Conservation (phyloP, 1,140 invertebrate species). For the Anastrepha ludens region DNA sequence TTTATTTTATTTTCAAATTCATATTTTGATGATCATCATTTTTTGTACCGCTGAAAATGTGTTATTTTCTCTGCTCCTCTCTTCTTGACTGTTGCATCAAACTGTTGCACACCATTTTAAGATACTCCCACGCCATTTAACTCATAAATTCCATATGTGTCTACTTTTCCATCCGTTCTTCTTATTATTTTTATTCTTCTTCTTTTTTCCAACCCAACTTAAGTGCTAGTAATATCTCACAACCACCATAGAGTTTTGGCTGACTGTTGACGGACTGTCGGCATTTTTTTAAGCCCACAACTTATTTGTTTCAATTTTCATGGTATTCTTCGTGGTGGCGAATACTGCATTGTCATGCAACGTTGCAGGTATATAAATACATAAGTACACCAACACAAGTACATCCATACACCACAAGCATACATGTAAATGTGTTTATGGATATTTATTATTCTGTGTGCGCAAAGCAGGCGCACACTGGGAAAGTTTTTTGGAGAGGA, state of each 20-base stretch:
- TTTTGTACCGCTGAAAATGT: background rate
- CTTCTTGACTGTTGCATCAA: background rate
- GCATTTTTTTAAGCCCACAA: conserved; percentile 1
- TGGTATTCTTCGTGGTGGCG: background rate
- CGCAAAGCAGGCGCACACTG: too few species aligned
- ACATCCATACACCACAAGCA: background rate
- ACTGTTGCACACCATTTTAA: conserved; percentile 2
- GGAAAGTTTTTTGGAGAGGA: too few species aligned
- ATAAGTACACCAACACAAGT: background rate
- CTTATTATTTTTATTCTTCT: background rate
- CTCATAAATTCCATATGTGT: background rate
- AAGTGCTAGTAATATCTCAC: background rate
- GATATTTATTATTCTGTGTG: background rate
- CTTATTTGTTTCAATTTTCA: conserved; percentile 7
- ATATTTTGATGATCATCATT: background rate
- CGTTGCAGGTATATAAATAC: background rate
- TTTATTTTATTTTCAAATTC: background rate
- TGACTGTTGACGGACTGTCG: background rate
- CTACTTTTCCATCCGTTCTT: background rate
- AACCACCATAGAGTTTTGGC: background rate
- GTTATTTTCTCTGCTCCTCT: background rate
- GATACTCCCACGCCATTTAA: background rate
- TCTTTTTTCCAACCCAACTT: background rate
- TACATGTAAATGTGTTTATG: background rate
- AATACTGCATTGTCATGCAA: conserved; percentile 28